Percentiles rank a stretch among this genome's conserved stretches.
Evolutionary conservation across 2,888 invertebrate genomes (phyloP).

Genomic region (Salticus scenicus): DNA sequence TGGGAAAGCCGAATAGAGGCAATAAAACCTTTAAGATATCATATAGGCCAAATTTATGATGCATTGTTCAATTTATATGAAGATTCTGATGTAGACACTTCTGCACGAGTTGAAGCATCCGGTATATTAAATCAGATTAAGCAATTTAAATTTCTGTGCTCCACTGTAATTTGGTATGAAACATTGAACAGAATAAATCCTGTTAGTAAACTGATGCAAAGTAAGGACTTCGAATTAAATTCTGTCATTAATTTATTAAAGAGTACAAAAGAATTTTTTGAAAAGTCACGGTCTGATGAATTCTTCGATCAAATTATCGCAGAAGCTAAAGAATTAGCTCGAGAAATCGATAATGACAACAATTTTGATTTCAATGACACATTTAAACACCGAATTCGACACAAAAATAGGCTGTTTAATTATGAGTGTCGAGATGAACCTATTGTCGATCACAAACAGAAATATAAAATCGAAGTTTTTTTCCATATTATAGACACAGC

Average conservation of each 20-base stretch:
- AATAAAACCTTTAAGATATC: constrained; percentile 6
- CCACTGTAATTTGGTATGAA: constrained; percentile 19
- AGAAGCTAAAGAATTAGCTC: neutral
- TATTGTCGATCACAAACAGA: neutral
- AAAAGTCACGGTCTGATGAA: neutral
- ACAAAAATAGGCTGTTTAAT: neutral
- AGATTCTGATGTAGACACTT: neutral
- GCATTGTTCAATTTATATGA: neutral
- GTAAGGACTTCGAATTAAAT: neutral
- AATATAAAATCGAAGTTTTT: neutral
- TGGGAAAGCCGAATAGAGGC: constrained; percentile 17
- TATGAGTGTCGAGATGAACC: neutral
- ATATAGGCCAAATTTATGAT: constrained; percentile 9
- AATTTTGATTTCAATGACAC: neutral
- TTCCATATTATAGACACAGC: neutral
- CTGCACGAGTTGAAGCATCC: neutral
- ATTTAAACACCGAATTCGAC: neutral
- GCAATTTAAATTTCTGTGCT: constrained; percentile 13
- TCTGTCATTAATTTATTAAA: neutral
- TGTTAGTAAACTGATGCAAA: neutral
- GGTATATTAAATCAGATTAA: neutral
- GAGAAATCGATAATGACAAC: neutral
- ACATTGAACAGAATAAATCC: constrained; percentile 1
- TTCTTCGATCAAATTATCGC: neutral
- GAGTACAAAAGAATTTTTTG: neutral